Evolutionary conservation across 2,797 vertebrate species (phyloP).

Genomic region (Poecilia gillii): DNA sequence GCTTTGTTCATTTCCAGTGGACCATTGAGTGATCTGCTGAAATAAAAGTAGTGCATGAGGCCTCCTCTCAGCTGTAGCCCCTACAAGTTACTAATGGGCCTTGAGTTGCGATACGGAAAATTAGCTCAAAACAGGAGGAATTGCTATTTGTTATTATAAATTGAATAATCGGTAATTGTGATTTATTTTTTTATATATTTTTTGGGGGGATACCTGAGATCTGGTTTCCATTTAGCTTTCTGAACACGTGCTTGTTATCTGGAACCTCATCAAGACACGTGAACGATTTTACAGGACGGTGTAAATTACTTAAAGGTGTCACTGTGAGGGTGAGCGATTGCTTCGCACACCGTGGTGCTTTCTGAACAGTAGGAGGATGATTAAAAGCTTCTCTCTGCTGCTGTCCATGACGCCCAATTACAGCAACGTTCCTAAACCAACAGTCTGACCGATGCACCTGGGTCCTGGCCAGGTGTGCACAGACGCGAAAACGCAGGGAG

Average conservation of each 20-base stretch:
- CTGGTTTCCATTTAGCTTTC: conserved; percentile 4
- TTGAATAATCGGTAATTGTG: neutral
- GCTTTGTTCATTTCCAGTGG: neutral
- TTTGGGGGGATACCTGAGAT: neutral
- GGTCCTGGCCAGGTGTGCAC: conserved; percentile 44
- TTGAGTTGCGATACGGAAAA: neutral
- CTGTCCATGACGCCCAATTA: conserved; percentile 31
- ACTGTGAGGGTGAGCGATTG: conserved; percentile 38
- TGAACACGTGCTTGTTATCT: neutral
- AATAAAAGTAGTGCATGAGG: neutral
- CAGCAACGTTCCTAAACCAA: conserved; percentile 26
- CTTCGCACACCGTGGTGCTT: conserved; percentile 27
- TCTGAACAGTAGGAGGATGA: conserved; percentile 50
- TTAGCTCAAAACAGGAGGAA: conserved; percentile 20
- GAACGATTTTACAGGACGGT: conserved; percentile 13
- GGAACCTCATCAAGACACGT: conserved; percentile 3
- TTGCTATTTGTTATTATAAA: conserved; percentile 11
- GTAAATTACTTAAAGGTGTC: conserved; percentile 30
- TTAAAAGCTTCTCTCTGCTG: conserved; percentile 45
- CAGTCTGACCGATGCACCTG: conserved; percentile 40
- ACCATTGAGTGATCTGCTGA: neutral
- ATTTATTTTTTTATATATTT: neutral
- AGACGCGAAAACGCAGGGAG: conserved; percentile 22
- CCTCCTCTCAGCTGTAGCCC: neutral
- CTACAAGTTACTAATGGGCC: neutral